A percentile compares a stretch with the other conserved stretches of the same genome.
Conservation (phyloP, 2,888 invertebrate species). For the Eilema griseolum region DNA sequence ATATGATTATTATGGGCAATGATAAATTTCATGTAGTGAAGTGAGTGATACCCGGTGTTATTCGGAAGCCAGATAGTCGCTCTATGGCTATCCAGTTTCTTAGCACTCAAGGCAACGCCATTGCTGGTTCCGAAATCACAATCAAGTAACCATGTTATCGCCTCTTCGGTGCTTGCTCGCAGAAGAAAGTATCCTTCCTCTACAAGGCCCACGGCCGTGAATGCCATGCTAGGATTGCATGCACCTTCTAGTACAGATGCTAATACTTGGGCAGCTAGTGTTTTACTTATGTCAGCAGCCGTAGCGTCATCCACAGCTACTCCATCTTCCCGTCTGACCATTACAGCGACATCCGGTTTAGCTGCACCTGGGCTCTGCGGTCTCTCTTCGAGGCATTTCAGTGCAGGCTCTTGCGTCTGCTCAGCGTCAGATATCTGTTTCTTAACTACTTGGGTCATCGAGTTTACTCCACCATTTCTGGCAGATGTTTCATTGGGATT, state of each 20-base stretch:
- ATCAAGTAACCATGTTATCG: background rate
- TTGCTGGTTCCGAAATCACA: background rate
- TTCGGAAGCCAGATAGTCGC: background rate
- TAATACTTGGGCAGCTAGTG: background rate
- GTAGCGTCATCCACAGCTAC: background rate
- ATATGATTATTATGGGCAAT: slow-evolving; percentile 2
- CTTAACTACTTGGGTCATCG: no score
- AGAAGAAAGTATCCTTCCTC: background rate
- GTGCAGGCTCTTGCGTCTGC: no score
- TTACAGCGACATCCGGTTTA: background rate
- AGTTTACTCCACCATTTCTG: no score
- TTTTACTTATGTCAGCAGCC: background rate
- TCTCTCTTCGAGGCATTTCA: background rate
- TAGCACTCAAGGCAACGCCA: background rate
- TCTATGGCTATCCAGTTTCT: background rate
- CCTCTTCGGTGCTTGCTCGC: background rate
- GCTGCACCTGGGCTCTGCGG: background rate
- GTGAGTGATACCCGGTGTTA: background rate
- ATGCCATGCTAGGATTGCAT: background rate
- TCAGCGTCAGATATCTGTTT: no score
- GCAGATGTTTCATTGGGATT: no score
- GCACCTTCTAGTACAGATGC: background rate
- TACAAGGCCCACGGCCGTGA: background rate
- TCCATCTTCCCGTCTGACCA: background rate
- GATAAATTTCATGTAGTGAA: background rate